Evolutionary conservation across 2,797 vertebrate species (phyloP).

Genomic region (Crax fasciolata): DNA sequence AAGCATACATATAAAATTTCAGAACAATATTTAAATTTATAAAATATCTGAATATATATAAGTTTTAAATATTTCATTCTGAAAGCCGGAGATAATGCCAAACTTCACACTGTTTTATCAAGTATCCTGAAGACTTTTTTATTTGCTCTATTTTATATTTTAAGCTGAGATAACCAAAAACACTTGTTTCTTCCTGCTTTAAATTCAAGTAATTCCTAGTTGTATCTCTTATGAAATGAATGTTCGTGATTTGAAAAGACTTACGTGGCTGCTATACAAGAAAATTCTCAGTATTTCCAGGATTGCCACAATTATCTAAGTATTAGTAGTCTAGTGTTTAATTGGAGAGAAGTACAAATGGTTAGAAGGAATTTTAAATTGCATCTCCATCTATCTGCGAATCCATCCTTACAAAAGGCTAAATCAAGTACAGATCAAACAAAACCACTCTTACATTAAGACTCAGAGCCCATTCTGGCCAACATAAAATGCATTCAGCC

Average conservation of each 20-base stretch:
- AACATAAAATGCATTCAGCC: background rate
- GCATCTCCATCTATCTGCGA: background rate
- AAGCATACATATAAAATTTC: background rate
- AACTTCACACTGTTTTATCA: background rate
- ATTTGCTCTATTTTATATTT: background rate
- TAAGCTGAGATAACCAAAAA: background rate
- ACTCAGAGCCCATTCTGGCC: background rate
- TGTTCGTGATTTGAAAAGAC: background rate
- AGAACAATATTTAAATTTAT: background rate
- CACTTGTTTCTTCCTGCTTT: background rate
- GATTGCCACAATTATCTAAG: background rate
- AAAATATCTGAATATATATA: background rate
- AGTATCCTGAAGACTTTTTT: background rate
- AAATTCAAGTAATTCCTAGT: background rate
- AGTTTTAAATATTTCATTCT: background rate
- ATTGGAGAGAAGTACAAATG: background rate
- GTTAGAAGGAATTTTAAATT: background rate
- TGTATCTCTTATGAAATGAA: background rate
- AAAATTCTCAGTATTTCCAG: background rate
- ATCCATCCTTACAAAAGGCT: background rate
- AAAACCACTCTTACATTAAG: background rate
- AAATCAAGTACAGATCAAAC: background rate
- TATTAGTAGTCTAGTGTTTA: background rate
- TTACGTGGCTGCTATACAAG: background rate
- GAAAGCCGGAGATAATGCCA: background rate